Base-by-base conservation (phyloP, 2,797 vertebrate genomes). In the Dallia pectoralis region DNA sequence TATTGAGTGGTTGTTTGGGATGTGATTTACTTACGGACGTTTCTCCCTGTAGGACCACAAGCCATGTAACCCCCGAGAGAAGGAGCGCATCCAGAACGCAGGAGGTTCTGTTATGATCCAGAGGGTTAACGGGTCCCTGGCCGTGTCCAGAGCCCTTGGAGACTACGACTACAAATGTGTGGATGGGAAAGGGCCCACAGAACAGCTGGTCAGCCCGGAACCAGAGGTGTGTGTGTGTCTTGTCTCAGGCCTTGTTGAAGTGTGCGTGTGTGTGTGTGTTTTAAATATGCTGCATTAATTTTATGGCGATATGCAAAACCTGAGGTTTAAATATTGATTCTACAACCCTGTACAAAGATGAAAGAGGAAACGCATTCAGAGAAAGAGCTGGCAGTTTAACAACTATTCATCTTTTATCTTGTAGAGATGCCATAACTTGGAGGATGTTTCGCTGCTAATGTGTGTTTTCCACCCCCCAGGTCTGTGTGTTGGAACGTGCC, bases 131-230 rank as follows among this genome's bases (percentile, higher is more conserved):
- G 98, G 98, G 70, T 99, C 98, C 5, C 91, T 99, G 85, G 98
- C 98, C 29, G 98, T 99, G 84, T 99, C 98, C 75, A 96, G 98
- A 51, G 97, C 98, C 83, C 92, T 99, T 76, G 98, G 98, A 86
- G 98, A 99, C 94, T 99, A 98, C 87, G 98, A 99, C 93, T 99
- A 99, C 95, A 99, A 99, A 91, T 98, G 98, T 84, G 97, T 99
- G 81, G 97, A 99, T 59, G 97, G 98, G 87, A 98, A 98, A 88
- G 97, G 98, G 81, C 97, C 97, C 82, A 99, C 98, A 65, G 98
- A 99, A 93, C 98, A 99, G 90, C 94, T 99, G 90, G 98, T 99
- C 88, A 99, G 97, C 88, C 98, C 98, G 7, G 98, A 99, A 92
- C 98, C 97, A 1, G 98, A 99, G 92, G 98, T 99, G 84, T 98